phyloP scores from a whole-genome alignment of 2,888 invertebrate genomes.

The Cryptus viduatorius region DNA sequence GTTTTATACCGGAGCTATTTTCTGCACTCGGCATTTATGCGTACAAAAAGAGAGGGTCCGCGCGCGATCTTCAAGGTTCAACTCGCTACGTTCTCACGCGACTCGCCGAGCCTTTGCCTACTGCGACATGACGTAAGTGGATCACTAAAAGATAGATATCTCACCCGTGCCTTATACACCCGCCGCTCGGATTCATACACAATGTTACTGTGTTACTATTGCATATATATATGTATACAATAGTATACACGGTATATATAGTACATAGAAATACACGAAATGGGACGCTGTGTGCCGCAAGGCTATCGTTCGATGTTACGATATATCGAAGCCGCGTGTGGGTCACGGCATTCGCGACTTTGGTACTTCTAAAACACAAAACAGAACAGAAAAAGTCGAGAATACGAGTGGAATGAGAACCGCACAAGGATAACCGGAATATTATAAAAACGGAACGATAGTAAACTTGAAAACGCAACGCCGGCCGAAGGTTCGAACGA shows the following conservation, averaged over 20 bases:
- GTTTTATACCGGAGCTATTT: conserved; percentile 55
- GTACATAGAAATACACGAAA: not conserved
- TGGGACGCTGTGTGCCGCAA: not conserved
- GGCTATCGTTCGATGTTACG: not conserved
- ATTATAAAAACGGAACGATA: conserved; percentile 46
- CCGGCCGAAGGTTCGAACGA: not conserved
- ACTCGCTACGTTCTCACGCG: conserved; percentile 66
- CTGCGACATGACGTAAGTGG: conserved; percentile 65
- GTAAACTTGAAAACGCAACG: conserved; percentile 25
- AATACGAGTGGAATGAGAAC: conserved; percentile 8
- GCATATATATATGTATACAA: not conserved
- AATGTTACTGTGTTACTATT: not conserved
- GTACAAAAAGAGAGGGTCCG: conserved; percentile 40
- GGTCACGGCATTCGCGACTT: conserved; percentile 33
- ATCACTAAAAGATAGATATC: conserved; percentile 63
- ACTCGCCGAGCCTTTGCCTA: conserved; percentile 43
- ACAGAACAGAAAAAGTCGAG: not conserved
- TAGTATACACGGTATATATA: not conserved
- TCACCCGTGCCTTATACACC: conserved; percentile 16
- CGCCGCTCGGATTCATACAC: conserved; percentile 1
- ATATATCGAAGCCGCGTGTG: conserved; percentile 8
- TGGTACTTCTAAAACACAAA: not conserved
- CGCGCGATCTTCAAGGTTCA: conserved; percentile 63
- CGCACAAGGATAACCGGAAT: conserved; percentile 35
- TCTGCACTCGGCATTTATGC: conserved; percentile 37